Percentiles rank a stretch among this genome's conserved stretches.
These are phyloP conservation scores for Cheilosia impressa DNA, from an alignment of 2,888 invertebrate genomes.

Conservation along the genomic window DNA sequence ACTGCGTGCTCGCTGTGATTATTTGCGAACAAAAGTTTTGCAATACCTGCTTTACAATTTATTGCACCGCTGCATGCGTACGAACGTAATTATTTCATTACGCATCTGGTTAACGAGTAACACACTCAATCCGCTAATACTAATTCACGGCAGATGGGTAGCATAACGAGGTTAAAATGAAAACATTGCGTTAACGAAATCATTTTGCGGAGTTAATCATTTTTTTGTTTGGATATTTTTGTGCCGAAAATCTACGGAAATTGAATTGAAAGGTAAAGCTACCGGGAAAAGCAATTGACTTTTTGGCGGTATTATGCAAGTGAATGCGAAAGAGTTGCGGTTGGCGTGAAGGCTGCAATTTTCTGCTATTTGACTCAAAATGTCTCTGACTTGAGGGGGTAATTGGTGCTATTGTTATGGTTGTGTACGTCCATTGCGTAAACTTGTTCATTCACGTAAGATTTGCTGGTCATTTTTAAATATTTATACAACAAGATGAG, in stretches of 20 bases:
- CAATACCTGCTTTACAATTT: conserved; percentile 46
- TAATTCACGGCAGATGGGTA: conserved; percentile 55
- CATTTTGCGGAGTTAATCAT: conserved; percentile 4
- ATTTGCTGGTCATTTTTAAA: too few species aligned
- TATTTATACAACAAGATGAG: too few species aligned
- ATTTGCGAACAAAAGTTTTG: conserved; percentile 21
- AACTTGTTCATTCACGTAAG: too few species aligned
- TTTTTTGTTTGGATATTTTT: background rate
- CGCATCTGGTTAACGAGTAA: conserved; percentile 55
- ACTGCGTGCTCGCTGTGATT: background rate
- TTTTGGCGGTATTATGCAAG: conserved; percentile 50
- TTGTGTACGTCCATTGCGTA: too few species aligned
- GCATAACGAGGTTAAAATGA: conserved; percentile 30
- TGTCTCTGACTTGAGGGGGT: conserved; percentile 19
- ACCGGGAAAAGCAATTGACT: conserved; percentile 7
- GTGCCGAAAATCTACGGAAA: background rate
- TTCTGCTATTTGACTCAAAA: conserved; percentile 55
- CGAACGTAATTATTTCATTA: conserved; percentile 39
- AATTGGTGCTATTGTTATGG: conserved; percentile 28
- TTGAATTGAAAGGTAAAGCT: background rate
- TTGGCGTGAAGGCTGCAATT: conserved; percentile 48
- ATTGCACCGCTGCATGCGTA: conserved; percentile 61
- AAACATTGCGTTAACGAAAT: conserved; percentile 22
- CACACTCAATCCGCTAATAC: conserved; percentile 18
- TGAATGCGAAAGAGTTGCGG: conserved; percentile 23